Evolutionary conservation across 2,888 invertebrate genomes (phyloP), one percentile per base, ranked within the genome.

Genomic region (Byasa hedistus): DNA sequence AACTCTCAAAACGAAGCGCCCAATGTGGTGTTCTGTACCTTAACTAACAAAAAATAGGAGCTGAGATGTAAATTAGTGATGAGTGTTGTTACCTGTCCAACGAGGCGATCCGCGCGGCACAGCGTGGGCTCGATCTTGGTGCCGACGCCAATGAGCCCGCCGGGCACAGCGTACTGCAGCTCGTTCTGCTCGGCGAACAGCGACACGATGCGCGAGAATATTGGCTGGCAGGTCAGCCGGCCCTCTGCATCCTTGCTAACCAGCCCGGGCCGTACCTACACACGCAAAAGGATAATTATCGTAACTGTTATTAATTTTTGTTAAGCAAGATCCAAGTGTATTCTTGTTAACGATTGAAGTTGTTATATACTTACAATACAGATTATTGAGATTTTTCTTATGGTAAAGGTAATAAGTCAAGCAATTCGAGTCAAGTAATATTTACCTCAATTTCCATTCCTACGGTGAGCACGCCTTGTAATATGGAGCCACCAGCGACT

Each of bases 101-200:
- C 99, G 82, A 99, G 94, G 80, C 99, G 95, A 93, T 99, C 99
- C 69, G 99, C 99, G 80, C 99, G 95, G 84, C 99, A 99, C 60
- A 99, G 93, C 0, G 99, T 99, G 2, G 99, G 99, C 85, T 99
- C 99, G 79, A 99, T 99, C 91, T 98, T 98, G 5, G 99, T 99
- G 72, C 99, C 99, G 27, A 99, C 99, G 83, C 98, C 99, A 80
- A 99, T 99, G 61, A 99, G 94, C n/a, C 99, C 99, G 71, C 99
- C 99, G 66, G 99, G 99, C 64, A 99, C 99, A 24, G 99, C 99
- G 89, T 97, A 99, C 86, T 99, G 98, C 66, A 99, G 93, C 85
- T 97, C 98, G 89, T 99, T 99, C 90, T 99, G 98, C 88, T 99
- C 99, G 54, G 99, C 97, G 87, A 96, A 99, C 68, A 99, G 92